Evolutionary conservation across 2,888 invertebrate genomes (phyloP), one percentile per base, ranked within the genome.

Genomic region (Ennomos quercinarius): DNA sequence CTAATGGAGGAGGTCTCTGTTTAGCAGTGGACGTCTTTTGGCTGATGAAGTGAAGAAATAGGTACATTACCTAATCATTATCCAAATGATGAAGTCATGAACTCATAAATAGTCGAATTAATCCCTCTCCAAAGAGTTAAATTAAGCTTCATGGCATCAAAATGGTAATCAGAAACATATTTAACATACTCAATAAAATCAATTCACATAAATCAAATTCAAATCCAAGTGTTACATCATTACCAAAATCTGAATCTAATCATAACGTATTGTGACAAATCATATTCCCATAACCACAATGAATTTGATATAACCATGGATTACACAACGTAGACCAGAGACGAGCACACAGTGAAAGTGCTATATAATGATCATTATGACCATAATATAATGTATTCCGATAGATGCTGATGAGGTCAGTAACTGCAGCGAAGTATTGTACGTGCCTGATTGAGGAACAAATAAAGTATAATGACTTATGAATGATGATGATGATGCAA

Each of bases 281-380:
- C 53, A 42, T 50, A 47, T 58, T 35, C 52, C 43, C 47, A 53
- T 42, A 48, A 36, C 37, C 10, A 41, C 27, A 50, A 53, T 58
- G 44, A 37, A 53, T 48, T 58, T 38, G 58, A 39, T 47, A 58
- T 48, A 49, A 53, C 53, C 53, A 34, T 34, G 13, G 39, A 44
- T 58, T 58, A 43, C 44, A 53, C 49, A 58, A 58, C 50, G 11
- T 27, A 27, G 6, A 27, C 41, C 45, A 37, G 27, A 45, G 13
- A 12, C 46, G 40, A 45, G 36, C 8, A 40, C 34, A 41, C 57
- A 53, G 58, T 34, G 58, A 58, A 58, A 58, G 58, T 53, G 58
- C 44, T 34, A 12, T 11, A 49, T 58, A 58, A 53, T 45, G 58
- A 58, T 49, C 44, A 45, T 44, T 11, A 53, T 49, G 44, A 44